Base-by-base conservation (phyloP, 2,888 invertebrate species). In the Epirrhoe alternata region DNA sequence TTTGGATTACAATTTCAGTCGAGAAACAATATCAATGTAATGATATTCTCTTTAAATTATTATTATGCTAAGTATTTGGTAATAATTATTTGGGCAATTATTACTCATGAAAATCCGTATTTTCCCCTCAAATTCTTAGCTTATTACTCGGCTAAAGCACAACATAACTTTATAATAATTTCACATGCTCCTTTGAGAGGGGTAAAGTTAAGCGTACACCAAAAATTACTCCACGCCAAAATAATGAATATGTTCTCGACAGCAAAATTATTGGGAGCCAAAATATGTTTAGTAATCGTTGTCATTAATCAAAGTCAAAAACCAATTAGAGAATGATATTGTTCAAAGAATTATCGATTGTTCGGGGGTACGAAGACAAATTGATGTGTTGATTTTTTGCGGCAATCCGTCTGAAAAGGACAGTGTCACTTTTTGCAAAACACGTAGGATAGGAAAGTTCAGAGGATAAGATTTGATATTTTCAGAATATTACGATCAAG, bases 291-390 rank as follows among this genome's bases (percentile, higher is more conserved):
- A 58, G 71, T 72, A 71, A 72, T 65, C 67, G 31, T 12, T 63
- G 38, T 71, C 73, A 64, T 74, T 72, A 72, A 73, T 74, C 74
- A 74, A 71, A 66, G 74, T 70, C 74, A 61, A 68, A 74, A 74
- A 74, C 69, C 74, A 74, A 74, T 74, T 74, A 74, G 70, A 68
- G 68, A 71, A 71, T 72, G 72, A 72, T 74, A 73, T 73, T 74
- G 74, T 74, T 73, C 67, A 61, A 64, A 61, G 64, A 64, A 64
- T 57, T 58, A 61, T 64, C 55, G 63, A 59, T 63, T 63, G 59
- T 14, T 50, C 38, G 60, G n/a, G 60, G 58, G 8, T 30, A 14
- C 47, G 58, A 42, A 45, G 31, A 59, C 54, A 54, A 59, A 64
- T 61, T 62, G 47, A 57, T 50, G 35, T 51, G 47, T 38, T 10